Conservation (phyloP, 2,113 vertebrate genomes). For the Hymenochirus boettgeri region DNA sequence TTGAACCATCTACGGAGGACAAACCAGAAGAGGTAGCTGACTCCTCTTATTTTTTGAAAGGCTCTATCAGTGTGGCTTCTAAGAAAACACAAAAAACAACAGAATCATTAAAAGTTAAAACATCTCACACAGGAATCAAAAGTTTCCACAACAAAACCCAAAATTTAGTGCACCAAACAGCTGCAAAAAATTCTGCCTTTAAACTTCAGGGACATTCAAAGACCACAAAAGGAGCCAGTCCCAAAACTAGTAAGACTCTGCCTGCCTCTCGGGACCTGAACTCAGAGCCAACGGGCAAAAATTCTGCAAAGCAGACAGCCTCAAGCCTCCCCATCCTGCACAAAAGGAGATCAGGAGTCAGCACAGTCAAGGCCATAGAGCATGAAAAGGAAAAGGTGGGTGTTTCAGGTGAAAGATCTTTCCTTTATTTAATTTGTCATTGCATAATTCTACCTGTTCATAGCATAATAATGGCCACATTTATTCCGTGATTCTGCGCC, state of each 20-base stretch:
- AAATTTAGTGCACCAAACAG: constrained; percentile 12
- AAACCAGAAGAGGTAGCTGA: constrained; percentile 59
- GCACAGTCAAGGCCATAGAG: constrained; percentile 2
- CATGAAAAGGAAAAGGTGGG: constrained; percentile 30
- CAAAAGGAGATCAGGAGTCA: constrained; percentile 13
- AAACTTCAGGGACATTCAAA: constrained; percentile 21
- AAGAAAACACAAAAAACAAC: neutral
- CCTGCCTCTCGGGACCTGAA: constrained; percentile 10
- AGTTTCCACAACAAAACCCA: constrained; percentile 9
- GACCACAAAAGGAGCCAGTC: constrained; percentile 4
- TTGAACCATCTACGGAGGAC: constrained; percentile 79
- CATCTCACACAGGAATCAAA: neutral
- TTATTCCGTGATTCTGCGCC: too few species aligned
- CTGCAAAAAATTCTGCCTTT: constrained; percentile 1
- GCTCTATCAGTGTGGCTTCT: neutral
- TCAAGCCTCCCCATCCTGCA: constrained; percentile 34
- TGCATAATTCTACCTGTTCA: too few species aligned
- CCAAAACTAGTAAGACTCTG: constrained; percentile 21
- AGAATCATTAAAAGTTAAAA: neutral
- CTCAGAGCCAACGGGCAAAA: constrained; percentile 10
- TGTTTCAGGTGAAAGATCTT: too few species aligned
- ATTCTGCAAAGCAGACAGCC: constrained; percentile 12
- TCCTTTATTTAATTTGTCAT: too few species aligned
- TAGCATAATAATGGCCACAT: too few species aligned
- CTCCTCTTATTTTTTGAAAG: neutral